Conservation (phyloP, 2,797 vertebrate genomes). For the Hydrolagus colliei region DNA sequence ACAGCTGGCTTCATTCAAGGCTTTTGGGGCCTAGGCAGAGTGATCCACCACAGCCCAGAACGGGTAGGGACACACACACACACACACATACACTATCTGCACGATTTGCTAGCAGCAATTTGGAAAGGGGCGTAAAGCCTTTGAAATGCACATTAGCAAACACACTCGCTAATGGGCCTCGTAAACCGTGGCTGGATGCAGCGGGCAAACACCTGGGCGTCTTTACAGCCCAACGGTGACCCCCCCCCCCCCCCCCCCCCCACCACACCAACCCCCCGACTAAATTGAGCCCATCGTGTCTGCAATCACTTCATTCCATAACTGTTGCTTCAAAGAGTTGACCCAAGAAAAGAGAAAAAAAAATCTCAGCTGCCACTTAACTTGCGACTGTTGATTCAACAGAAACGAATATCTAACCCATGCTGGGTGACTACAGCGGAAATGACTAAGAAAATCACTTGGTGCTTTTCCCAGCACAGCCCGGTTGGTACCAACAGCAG, state of each 20-base stretch:
- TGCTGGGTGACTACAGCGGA: too few relatives aligned
- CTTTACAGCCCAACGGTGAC: not conserved
- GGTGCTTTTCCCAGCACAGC: too few relatives aligned
- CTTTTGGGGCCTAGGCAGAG: constrained; percentile 1
- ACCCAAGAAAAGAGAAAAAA: too few relatives aligned
- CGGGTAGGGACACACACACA: not conserved
- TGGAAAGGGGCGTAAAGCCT: constrained; percentile 5
- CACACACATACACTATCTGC: not conserved
- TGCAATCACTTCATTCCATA: too few relatives aligned
- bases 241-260: too few relatives aligned
- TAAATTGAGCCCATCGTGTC: not conserved
- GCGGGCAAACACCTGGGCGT: not conserved
- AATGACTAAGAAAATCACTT: too few relatives aligned
- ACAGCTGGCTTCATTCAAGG: constrained; percentile 29
- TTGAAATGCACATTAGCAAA: constrained; percentile 2
- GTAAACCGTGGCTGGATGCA: not conserved
- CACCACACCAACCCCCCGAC: too few relatives aligned
- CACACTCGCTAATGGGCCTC: not conserved
- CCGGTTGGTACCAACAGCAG: too few relatives aligned
- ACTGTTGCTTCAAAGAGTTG: too few relatives aligned
- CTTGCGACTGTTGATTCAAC: too few relatives aligned
- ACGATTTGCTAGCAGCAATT: not conserved
- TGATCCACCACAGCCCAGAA: not conserved
- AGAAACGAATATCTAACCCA: too few relatives aligned
- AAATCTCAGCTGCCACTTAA: too few relatives aligned